These are phyloP conservation scores for Podabrus alpinus DNA, from an alignment of 2,888 invertebrate genomes.

Conservation along the genomic window DNA sequence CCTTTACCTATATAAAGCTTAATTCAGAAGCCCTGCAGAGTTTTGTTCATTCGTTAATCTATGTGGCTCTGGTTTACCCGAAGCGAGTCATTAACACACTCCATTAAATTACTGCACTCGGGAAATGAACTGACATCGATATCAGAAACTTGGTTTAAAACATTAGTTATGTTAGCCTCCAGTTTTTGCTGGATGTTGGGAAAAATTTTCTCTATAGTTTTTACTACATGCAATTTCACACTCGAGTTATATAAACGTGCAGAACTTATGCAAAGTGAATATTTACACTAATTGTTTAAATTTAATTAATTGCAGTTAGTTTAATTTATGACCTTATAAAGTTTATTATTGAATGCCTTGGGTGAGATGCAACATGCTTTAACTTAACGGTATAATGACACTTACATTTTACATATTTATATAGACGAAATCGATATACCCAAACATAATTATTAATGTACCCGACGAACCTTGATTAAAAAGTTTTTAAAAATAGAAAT, in stretches of 20 bases:
- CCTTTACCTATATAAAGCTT: slow-evolving; percentile 14
- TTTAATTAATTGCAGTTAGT: background rate
- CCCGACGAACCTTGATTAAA: background rate
- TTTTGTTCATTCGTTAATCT: slow-evolving; percentile 40
- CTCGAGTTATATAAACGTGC: slow-evolving; percentile 3
- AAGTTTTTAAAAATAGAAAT: background rate
- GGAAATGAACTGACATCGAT: slow-evolving; percentile 40
- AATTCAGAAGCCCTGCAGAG: slow-evolving; percentile 42
- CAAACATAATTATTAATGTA: background rate
- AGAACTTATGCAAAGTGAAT: background rate
- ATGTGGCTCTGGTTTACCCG: slow-evolving; percentile 39
- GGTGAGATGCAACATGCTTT: background rate
- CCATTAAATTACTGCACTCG: slow-evolving; percentile 45
- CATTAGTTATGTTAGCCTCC: slow-evolving; percentile 20
- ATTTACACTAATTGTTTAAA: background rate
- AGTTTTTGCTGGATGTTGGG: slow-evolving; percentile 7
- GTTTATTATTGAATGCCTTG: background rate
- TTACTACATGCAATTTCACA: slow-evolving; percentile 19
- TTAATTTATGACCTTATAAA: background rate
- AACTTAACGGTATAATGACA: background rate
- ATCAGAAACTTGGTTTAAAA: slow-evolving; percentile 28
- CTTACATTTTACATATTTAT: background rate
- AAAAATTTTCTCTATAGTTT: slow-evolving; percentile 1
- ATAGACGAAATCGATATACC: background rate
- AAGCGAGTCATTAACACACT: slow-evolving; percentile 45